Conservation (phyloP, 2,113 vertebrate species). For the Oplegnathus fasciatus region DNA sequence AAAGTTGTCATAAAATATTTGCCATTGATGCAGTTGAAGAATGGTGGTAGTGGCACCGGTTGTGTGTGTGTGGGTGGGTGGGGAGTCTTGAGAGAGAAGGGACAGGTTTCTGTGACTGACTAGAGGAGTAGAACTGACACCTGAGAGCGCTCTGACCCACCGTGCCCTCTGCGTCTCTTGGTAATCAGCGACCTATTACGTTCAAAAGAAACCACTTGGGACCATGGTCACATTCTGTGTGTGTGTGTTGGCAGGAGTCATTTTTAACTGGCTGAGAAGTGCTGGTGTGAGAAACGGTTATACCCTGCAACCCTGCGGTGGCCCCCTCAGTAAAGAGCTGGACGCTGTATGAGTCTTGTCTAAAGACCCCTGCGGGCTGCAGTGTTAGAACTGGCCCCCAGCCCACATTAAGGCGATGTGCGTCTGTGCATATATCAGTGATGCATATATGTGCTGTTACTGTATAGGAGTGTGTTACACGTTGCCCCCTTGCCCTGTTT, state of each 20-base stretch:
- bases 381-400: conserved; percentile 28
- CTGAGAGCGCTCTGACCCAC: conserved; percentile 59
- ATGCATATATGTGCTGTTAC: not conserved
- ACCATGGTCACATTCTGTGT: conserved; percentile 38
- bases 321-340: conserved; percentile 36
- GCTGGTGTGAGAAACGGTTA: conserved; percentile 65
- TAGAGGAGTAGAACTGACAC: conserved; percentile 21
- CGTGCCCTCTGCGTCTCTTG: conserved; percentile 26
- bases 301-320: conserved; percentile 38
- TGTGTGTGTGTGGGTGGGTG: not conserved
- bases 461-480: not conserved
- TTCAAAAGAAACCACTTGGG: conserved; percentile 39
- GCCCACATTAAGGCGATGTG: conserved; percentile 20
- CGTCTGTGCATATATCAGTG: conserved; percentile 8
- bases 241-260: conserved; percentile 49
- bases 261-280: conserved; percentile 60
- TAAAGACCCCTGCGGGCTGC: conserved; percentile 30
- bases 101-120: conserved; percentile 18
- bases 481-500: not conserved
- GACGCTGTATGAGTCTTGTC: conserved; percentile 7
- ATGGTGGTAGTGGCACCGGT: not conserved
- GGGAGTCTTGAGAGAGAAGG: not conserved
- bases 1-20: not conserved
- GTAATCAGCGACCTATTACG: conserved; percentile 45
- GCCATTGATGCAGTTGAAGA: not conserved